Percentiles rank a stretch among this genome's conserved stretches.
Evolutionary conservation across 2,888 invertebrate genomes (phyloP).

Genomic region (Oxystoma pomonae): DNA sequence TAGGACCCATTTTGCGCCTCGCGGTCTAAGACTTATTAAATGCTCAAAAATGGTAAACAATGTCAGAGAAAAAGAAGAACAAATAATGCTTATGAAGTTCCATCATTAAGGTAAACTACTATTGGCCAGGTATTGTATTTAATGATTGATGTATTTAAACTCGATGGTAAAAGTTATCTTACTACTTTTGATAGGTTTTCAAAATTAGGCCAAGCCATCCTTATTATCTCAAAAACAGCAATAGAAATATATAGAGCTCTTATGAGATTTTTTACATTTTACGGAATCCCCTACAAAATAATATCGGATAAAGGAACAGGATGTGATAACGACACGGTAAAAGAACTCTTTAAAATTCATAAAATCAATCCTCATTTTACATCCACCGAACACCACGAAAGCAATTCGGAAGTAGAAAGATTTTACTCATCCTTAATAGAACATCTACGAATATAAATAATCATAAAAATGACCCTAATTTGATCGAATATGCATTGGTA

Average conservation of each 20-base stretch:
- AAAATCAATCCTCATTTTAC: constrained; percentile 7
- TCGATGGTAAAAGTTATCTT: constrained; percentile 3
- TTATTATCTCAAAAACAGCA: not conserved
- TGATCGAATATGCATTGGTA: constrained; percentile 5
- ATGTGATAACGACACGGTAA: constrained; percentile 9
- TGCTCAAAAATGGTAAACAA: constrained; percentile 10
- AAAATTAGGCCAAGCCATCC: constrained; percentile 5
- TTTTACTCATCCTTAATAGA: constrained; percentile 9
- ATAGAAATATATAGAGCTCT: not conserved
- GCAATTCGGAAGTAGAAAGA: constrained; percentile 9
- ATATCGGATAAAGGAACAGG: constrained; percentile 9
- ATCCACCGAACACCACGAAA: constrained; percentile 7
- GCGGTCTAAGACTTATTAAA: not conserved
- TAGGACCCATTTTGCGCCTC: not conserved
- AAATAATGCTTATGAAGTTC: constrained; percentile 7
- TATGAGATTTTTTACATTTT: constrained; percentile 7
- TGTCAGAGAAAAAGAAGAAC: constrained; percentile 2
- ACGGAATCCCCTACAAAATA: constrained; percentile 5
- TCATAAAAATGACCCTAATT: not conserved
- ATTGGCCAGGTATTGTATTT: constrained; percentile 11
- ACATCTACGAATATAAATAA: constrained; percentile 7
- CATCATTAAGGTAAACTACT: constrained; percentile 12
- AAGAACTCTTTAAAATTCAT: constrained; percentile 7
- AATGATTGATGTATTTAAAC: constrained; percentile 2
- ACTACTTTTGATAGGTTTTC: constrained; percentile 7